Evolutionary conservation across 1,140 invertebrate genomes (phyloP).

Genomic region (Microplitis mediator): DNA sequence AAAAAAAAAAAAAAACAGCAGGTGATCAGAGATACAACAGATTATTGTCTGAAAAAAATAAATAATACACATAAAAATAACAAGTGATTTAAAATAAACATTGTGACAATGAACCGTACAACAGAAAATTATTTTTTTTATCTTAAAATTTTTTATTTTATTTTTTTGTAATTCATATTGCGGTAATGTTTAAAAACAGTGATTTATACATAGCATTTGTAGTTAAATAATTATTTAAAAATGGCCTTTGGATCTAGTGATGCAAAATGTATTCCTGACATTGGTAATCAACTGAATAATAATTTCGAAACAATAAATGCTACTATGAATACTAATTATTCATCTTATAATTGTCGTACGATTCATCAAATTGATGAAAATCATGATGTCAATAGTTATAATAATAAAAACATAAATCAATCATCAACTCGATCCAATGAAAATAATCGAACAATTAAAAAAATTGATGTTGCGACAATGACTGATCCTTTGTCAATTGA

Average conservation of each 20-base stretch:
- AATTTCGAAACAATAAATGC: neutral
- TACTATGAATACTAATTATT: constrained; percentile 39
- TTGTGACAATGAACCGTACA: no score
- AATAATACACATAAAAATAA: no score
- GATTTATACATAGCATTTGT: neutral
- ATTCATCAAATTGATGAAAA: constrained; percentile 53
- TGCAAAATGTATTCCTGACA: constrained; percentile 6
- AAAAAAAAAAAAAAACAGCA: neutral
- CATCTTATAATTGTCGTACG: constrained; percentile 37
- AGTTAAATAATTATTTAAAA: constrained; percentile 20
- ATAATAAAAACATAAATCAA: constrained; percentile 50
- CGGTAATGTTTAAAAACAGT: neutral
- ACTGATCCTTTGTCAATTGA: constrained; percentile 62
- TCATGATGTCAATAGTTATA: constrained; percentile 53
- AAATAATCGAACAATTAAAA: constrained; percentile 53
- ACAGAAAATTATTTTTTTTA: no score
- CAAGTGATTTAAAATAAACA: no score
- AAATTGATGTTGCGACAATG: constrained; percentile 64
- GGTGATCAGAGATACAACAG: no score
- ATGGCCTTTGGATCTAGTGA: constrained; percentile 55
- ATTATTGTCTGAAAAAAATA: no score
- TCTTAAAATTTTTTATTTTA: no score
- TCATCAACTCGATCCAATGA: constrained; percentile 43
- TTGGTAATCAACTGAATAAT: neutral
- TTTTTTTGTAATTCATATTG: no score